Percentiles rank a stretch among this genome's conserved stretches.
These are phyloP conservation scores for Malaclemys terrapin DNA, from an alignment of 2,113 vertebrate genomes.

Conservation along the genomic window DNA sequence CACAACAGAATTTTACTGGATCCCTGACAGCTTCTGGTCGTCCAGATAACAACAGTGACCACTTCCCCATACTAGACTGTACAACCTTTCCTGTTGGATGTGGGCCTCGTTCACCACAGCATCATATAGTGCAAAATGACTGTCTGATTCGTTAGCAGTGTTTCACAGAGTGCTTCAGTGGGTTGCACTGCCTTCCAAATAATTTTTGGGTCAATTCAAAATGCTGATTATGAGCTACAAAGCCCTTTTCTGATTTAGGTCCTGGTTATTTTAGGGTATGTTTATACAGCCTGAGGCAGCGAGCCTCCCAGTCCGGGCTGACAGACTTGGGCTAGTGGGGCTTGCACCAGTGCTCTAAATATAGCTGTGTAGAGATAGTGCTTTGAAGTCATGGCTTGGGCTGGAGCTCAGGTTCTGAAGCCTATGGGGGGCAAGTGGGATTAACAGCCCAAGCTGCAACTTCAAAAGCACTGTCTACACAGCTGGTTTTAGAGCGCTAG, in stretches of 20 bases:
- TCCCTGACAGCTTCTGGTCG: not conserved
- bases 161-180: not conserved
- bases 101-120: not conserved
- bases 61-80: not conserved
- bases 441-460: too few species aligned
- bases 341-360: not conserved
- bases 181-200: not conserved
- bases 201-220: not conserved
- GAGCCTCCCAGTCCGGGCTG: not conserved
- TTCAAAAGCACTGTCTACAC: too few species aligned
- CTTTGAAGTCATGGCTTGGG: too few species aligned
- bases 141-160: not conserved
- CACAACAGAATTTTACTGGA: not conserved
- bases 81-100: not conserved
- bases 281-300: not conserved
- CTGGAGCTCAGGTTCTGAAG: too few species aligned
- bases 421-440: too few species aligned
- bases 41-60: not conserved
- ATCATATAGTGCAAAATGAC: not conserved
- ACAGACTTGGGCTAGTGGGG: not conserved
- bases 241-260: not conserved
- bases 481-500: too few species aligned
- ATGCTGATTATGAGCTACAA: not conserved
- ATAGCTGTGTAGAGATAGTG: not conserved
- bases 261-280: not conserved